These are phyloP conservation scores for Phrynocephalus guinanensis DNA, from an alignment of 2,797 vertebrate species.

Conservation along the genomic window DNA sequence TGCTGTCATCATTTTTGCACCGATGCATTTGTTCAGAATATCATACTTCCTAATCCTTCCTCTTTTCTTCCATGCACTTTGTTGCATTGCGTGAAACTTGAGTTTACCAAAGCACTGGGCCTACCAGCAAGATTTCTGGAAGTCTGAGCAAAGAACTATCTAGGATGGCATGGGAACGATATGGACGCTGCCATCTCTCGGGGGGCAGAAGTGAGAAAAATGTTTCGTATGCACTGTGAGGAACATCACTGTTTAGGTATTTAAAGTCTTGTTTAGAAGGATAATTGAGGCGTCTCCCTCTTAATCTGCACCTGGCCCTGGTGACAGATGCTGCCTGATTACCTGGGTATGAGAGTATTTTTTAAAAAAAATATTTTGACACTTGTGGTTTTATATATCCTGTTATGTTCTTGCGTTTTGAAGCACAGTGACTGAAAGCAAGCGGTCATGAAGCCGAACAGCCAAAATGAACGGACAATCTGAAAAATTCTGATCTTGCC, in stretches of 20 bases:
- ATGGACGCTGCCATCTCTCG: slow-evolving; percentile 42
- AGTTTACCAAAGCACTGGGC: slow-evolving; percentile 15
- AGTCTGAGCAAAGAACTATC: slow-evolving; percentile 39
- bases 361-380: slow-evolving; percentile 38
- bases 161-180: not conserved
- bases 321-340: slow-evolving; percentile 42
- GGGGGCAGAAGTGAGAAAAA: slow-evolving; percentile 55
- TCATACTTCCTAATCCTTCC: slow-evolving; percentile 84
- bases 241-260: slow-evolving; percentile 37
- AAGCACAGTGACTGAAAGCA: slow-evolving; percentile 64
- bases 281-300: slow-evolving; percentile 17
- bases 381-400: slow-evolving; percentile 45
- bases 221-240: slow-evolving; percentile 47
- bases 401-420: slow-evolving; percentile 43
- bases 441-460: slow-evolving; percentile 60
- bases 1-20: slow-evolving; percentile 87
- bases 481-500: slow-evolving; percentile 39
- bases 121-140: not conserved
- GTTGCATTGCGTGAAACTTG: slow-evolving; percentile 82
- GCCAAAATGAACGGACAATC: slow-evolving; percentile 42
- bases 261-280: not conserved
- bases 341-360: slow-evolving; percentile 44
- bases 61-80: slow-evolving; percentile 83
- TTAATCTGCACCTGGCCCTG: slow-evolving; percentile 46
- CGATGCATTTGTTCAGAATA: slow-evolving; percentile 90